Evolutionary conservation across 2,888 invertebrate genomes (phyloP).

Genomic region (Ganaspis brasiliensis): DNA sequence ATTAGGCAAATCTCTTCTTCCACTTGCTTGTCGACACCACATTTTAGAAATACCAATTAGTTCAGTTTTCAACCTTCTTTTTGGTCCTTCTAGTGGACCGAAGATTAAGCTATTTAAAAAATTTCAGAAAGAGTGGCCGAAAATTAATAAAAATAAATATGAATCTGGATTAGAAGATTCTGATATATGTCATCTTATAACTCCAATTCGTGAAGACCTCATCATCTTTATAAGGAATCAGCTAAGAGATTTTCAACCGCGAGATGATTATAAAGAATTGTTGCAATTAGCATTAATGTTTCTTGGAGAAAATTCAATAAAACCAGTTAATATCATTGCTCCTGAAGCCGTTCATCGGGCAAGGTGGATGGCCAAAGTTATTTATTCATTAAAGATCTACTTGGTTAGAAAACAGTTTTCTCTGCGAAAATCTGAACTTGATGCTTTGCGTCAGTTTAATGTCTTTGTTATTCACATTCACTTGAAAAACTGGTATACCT

Average conservation of each 20-base stretch:
- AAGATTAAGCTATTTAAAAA: background rate
- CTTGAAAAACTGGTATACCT: constrained; percentile 5
- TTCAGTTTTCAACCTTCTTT: constrained; percentile 10
- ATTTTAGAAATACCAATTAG: constrained; percentile 15
- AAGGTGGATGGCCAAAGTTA: constrained; percentile 16
- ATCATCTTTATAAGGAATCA: constrained; percentile 19
- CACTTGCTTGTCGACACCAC: constrained; percentile 67
- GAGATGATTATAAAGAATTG: background rate
- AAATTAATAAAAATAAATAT: constrained; percentile 17
- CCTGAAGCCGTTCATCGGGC: background rate
- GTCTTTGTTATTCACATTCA: background rate
- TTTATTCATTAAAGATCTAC: constrained; percentile 6
- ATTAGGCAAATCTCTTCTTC: constrained; percentile 60
- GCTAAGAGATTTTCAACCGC: background rate
- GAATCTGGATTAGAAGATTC: background rate
- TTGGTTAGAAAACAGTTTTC: background rate
- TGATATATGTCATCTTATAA: background rate
- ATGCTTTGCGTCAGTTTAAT: background rate
- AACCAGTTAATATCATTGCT: background rate
- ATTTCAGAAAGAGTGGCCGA: constrained; percentile 14
- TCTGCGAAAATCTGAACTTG: background rate
- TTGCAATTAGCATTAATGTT: background rate
- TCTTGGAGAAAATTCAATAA: background rate
- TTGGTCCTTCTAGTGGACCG: constrained; percentile 12
- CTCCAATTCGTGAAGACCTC: background rate